Evolutionary conservation across 2,797 vertebrate genomes (phyloP).

Genomic region (Bradypus variegatus): DNA sequence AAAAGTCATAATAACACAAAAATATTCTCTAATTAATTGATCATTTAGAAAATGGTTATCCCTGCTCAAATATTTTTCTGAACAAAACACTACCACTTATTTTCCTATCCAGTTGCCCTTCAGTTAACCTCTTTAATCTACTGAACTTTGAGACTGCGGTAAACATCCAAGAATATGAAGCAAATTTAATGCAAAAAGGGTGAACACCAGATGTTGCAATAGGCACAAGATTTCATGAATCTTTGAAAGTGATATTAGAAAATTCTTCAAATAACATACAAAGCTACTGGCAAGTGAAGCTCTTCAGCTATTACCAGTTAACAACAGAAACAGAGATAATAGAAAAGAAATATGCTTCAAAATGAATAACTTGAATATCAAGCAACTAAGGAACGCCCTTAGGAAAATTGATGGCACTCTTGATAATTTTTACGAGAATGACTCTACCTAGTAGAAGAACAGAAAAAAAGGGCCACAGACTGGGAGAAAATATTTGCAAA

Average conservation of each 20-base stretch:
- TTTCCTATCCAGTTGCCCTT: background rate
- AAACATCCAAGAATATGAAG: background rate
- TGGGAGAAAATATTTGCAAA: background rate
- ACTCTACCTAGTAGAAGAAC: background rate
- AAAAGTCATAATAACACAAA: slow-evolving; percentile 10
- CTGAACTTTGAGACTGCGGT: background rate
- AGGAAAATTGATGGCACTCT: background rate
- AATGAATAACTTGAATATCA: background rate
- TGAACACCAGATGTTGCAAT: background rate
- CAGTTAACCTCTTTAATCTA: background rate
- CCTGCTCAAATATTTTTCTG: background rate
- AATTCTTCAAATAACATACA: background rate
- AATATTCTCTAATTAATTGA: background rate
- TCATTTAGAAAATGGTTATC: background rate
- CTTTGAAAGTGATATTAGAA: background rate
- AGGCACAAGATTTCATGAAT: background rate
- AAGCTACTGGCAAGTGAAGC: background rate
- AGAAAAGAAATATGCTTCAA: background rate
- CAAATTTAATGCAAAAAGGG: background rate
- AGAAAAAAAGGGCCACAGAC: background rate
- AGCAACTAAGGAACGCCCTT: background rate
- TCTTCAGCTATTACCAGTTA: background rate
- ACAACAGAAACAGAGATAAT: background rate
- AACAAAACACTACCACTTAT: background rate
- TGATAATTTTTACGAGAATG: background rate